Conservation (phyloP, 2,888 invertebrate genomes). For the Sinelater perroti region DNA sequence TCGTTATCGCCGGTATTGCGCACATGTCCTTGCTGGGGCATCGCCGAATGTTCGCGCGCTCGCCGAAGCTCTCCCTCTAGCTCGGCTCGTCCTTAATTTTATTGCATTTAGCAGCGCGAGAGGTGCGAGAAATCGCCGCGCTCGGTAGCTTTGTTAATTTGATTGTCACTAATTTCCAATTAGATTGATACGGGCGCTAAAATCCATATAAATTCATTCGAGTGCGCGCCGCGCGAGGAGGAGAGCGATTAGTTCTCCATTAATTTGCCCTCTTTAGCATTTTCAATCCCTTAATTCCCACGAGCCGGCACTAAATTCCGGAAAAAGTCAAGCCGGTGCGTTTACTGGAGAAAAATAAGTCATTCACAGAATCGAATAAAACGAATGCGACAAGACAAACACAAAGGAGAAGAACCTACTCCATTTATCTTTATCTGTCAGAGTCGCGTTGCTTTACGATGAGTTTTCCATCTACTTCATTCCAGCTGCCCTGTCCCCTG, state of each 20-base stretch:
- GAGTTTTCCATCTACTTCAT: conserved; percentile 21
- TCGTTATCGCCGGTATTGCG: neutral
- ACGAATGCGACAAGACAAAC: conserved; percentile 33
- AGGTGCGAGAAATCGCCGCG: too few relatives aligned
- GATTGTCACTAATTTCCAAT: too few relatives aligned
- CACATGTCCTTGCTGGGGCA: neutral
- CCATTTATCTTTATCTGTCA: conserved; percentile 43
- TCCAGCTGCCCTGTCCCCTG: conserved; percentile 1
- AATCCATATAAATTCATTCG: too few relatives aligned
- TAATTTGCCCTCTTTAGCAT: conserved; percentile 17
- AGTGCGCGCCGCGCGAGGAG: too few relatives aligned
- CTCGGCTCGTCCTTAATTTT: too few relatives aligned
- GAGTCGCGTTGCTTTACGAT: conserved; percentile 28
- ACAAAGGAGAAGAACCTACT: conserved; percentile 41
- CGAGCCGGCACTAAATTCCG: conserved; percentile 11
- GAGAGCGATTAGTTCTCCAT: conserved; percentile 7
- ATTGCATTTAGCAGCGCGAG: too few relatives aligned
- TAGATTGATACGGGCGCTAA: too few relatives aligned
- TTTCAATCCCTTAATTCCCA: conserved; percentile 20
- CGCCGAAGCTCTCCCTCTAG: too few relatives aligned
- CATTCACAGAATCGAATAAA: conserved; percentile 31
- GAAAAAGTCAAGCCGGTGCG: conserved; percentile 23
- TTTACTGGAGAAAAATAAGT: conserved; percentile 31
- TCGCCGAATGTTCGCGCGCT: too few relatives aligned
- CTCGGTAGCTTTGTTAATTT: too few relatives aligned